Percentiles rank a stretch among this genome's conserved stretches.
phyloP scores from a whole-genome alignment of 2,113 vertebrate species.

The Triplophysa siluroides region DNA sequence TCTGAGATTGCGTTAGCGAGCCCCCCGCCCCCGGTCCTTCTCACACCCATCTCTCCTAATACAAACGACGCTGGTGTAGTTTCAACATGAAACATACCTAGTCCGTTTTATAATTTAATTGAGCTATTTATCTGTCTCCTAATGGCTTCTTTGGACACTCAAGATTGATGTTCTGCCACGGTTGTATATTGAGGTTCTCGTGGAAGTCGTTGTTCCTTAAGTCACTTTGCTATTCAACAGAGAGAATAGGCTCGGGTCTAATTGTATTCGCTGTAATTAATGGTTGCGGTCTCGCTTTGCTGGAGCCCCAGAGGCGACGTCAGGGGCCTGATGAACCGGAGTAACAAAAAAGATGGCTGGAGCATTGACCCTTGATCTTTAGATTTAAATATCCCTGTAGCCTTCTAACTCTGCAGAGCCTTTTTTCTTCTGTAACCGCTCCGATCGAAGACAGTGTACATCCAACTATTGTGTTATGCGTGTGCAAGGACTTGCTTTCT shows the following conservation, averaged over 20 bases:
- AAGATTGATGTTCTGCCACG: constrained; percentile 82
- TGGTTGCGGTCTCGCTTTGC: constrained; percentile 51
- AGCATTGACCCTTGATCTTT: constrained; percentile 34
- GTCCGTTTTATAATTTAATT: constrained; percentile 88
- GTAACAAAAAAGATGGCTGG: constrained; percentile 15
- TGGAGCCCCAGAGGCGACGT: constrained; percentile 9
- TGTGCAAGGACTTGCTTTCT: not conserved
- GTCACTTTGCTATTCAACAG: constrained; percentile 75
- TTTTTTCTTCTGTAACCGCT: not conserved
- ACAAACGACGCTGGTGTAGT: constrained; percentile 79
- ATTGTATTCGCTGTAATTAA: constrained; percentile 58
- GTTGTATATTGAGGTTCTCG: constrained; percentile 78
- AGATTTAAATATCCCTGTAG: constrained; percentile 23
- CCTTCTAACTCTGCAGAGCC: not conserved
- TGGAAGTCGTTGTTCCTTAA: constrained; percentile 79
- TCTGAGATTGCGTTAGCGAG: constrained; percentile 76
- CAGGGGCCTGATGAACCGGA: constrained; percentile 3
- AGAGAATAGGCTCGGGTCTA: constrained; percentile 53
- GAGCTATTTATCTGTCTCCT: constrained; percentile 88
- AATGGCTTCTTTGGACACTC: constrained; percentile 83
- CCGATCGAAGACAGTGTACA: not conserved
- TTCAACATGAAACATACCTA: constrained; percentile 84
- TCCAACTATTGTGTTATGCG: constrained; percentile 1
- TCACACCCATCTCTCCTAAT: constrained; percentile 74
- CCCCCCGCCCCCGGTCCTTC: constrained; percentile 70